A percentile compares a stretch with the other conserved stretches of the same genome.
These are phyloP conservation scores for Alligator mississippiensis DNA, from an alignment of 2,113 vertebrate species.

Conservation along the genomic window DNA sequence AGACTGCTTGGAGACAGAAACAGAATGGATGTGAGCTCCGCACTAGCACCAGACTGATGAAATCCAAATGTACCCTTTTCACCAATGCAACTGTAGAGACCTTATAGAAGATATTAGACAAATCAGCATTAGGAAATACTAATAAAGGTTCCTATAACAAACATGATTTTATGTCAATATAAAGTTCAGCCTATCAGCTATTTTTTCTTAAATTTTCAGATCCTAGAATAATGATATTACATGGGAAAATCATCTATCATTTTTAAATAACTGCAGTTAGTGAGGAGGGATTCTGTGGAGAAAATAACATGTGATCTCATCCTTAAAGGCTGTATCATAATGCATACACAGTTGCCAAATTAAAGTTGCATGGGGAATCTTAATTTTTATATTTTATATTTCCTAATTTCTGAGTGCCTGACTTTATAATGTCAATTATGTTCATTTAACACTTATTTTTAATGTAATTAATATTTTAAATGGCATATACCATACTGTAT, in stretches of 20 bases:
- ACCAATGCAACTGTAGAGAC: background rate
- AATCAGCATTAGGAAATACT: background rate
- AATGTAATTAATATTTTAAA: too few species aligned
- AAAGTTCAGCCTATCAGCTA: background rate
- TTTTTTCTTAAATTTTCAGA: background rate
- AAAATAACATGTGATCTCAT: too few species aligned
- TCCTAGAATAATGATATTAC: background rate
- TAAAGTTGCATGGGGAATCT: too few species aligned
- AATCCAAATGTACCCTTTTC: background rate
- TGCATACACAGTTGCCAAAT: too few species aligned
- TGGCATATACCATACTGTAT: too few species aligned
- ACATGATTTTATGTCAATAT: rapidly evolving
- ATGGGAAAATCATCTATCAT: background rate
- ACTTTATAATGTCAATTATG: too few species aligned
- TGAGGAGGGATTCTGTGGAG: too few species aligned
- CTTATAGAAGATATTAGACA: too few species aligned
- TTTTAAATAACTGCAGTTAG: background rate
- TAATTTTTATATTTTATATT: too few species aligned
- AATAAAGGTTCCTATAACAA: background rate
- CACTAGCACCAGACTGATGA: background rate
- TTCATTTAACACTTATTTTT: too few species aligned
- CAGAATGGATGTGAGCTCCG: background rate
- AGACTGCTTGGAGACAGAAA: background rate
- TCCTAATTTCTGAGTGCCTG: too few species aligned
- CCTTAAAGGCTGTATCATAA: too few species aligned